Evolutionary conservation across 2,888 invertebrate species (phyloP).

Genomic region (Xestia ashworthii): DNA sequence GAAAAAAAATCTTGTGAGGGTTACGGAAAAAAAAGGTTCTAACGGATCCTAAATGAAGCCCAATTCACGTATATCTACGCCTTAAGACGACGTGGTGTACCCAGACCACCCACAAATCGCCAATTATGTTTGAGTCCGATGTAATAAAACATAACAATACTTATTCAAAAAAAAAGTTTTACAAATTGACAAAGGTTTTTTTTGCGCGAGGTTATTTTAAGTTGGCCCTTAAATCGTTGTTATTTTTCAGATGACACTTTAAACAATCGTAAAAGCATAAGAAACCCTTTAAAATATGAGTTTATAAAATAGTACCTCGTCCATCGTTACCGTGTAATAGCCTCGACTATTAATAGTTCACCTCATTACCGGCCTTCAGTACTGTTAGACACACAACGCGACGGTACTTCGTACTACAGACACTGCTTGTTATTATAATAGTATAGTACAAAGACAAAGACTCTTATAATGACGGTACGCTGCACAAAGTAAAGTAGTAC

Average conservation of each 20-base stretch:
- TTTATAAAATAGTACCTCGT: slow-evolving; percentile 19
- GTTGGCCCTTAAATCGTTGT: not conserved
- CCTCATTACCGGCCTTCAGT: slow-evolving; percentile 43
- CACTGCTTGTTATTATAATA: not conserved
- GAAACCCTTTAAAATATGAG: not conserved
- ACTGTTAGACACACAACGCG: slow-evolving; percentile 15
- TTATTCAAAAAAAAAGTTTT: too few species aligned
- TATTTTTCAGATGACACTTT: not conserved
- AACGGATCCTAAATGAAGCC: too few species aligned
- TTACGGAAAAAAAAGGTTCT: too few species aligned
- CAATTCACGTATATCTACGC: too few species aligned
- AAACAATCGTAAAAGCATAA: not conserved
- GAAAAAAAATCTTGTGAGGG: too few species aligned
- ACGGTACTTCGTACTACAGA: not conserved
- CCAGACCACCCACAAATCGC: too few species aligned
- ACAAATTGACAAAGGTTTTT: too few species aligned
- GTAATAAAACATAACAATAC: too few species aligned
- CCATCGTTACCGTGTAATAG: slow-evolving; percentile 23
- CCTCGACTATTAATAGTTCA: slow-evolving; percentile 48
- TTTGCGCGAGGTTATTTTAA: too few species aligned
- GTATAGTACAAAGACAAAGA: not conserved
- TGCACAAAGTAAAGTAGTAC: not conserved
- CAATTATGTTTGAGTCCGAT: too few species aligned
- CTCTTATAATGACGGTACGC: not conserved
- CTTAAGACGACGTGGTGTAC: too few species aligned